Base-by-base conservation (phyloP, 2,888 invertebrate genomes). In the Gerosis bhagava region DNA sequence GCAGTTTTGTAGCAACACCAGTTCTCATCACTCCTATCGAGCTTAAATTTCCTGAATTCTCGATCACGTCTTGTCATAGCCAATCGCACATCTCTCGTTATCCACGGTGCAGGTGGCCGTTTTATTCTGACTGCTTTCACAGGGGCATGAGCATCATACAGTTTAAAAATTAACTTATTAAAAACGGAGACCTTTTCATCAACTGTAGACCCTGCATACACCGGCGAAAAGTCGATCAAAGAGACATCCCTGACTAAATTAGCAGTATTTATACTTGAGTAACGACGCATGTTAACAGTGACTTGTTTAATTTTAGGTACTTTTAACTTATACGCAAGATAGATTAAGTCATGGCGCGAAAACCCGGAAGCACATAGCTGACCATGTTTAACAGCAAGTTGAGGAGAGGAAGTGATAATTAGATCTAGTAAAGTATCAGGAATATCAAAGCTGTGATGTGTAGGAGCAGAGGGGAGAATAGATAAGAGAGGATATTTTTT, bases 341-440 rank as follows among this genome's bases (percentile, higher is more conserved):
- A 40, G 6, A 47, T n/a, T 2, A 47, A 17, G 24, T 47, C 46
- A 17, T 45, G 45, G 1, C 29, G 28, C 5, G 39, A 46, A 17
- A 46, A 46, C 6, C 37, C 46, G 11, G 40, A 28, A n/a, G 47
- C 47, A 3, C 17, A 7, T 2, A 40, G 7, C 12, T 47, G 32
- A 7, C 47, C 47, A 19, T 19, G 10, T 2, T 15, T 34, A 5
- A 21, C 1, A 8, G 35, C 34, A 10, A 8, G 13, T 4, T 35
- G 22, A 29, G 15, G 12, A 16, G 17, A 5, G 6, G 26, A 17
- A 1, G 26, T 26, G 5, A 36, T 8, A 1, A 37, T 25, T 17
- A 37, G 8, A 12, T 37, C 37, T 3, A 37, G 25, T 10, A 25
- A 37, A 7, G 37, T 25, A 21, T 37, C 37, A 5, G 16, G 16